Evolutionary conservation across 1,140 invertebrate genomes (phyloP).

Genomic region (Cherax quadricarinatus): DNA sequence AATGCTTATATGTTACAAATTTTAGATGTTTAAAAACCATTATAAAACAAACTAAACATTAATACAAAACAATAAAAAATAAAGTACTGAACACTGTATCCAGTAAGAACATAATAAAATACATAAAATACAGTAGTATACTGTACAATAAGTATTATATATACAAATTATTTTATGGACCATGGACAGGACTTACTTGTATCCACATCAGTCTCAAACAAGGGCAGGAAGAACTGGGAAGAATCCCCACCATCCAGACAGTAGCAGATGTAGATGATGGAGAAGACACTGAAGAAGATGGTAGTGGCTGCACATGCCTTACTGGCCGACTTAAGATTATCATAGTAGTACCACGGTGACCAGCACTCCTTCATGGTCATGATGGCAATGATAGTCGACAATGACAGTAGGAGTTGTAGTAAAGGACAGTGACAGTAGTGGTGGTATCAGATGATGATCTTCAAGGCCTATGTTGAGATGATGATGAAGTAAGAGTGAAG

Average conservation of each 20-base stretch:
- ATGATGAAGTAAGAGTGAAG: no score
- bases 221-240: slow-evolving; percentile 89
- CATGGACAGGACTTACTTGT: slow-evolving; percentile 81
- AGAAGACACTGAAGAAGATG: slow-evolving; percentile 71
- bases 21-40: no score
- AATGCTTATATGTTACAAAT: no score
- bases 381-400: neutral
- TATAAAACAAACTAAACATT: no score
- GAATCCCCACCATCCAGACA: slow-evolving; percentile 90
- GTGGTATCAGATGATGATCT: no score
- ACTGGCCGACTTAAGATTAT: slow-evolving; percentile 85
- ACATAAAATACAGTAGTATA: neutral
- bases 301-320: slow-evolving; percentile 88
- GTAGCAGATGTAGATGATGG: slow-evolving; percentile 78
- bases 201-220: slow-evolving; percentile 91
- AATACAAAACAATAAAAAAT: no score
- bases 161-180: neutral
- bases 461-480: no score
- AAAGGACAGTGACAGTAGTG: neutral
- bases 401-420: no score
- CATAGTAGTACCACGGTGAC: slow-evolving; percentile 91
- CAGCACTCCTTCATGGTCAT: slow-evolving; percentile 84
- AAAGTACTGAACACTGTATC: neutral
- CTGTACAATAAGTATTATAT: neutral
- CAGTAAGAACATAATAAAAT: neutral